These are phyloP conservation scores for Valencia hispanica DNA, from an alignment of 2,797 vertebrate species.

Conservation along the genomic window DNA sequence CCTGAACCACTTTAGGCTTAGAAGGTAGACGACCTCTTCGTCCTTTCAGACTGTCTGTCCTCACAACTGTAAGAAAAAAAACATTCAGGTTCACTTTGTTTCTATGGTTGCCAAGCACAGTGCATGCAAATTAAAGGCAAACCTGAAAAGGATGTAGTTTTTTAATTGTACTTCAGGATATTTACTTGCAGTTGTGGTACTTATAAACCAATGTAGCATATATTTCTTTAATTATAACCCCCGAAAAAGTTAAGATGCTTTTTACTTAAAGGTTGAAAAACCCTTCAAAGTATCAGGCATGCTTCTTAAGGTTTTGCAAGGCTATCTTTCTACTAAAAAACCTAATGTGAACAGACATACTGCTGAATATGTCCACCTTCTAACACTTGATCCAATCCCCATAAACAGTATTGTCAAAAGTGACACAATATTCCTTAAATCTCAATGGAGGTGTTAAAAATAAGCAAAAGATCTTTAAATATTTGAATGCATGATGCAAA, in stretches of 20 bases:
- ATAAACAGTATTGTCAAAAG: not conserved
- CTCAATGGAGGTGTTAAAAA: not conserved
- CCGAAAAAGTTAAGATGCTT: not conserved
- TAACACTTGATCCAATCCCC: too few relatives aligned
- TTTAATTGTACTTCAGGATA: not conserved
- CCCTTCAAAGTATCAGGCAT: not conserved
- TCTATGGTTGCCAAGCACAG: not conserved
- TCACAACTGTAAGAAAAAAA: slow-evolving; percentile 83
- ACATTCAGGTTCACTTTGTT: not conserved
- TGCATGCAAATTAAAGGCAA: not conserved
- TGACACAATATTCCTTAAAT: not conserved
- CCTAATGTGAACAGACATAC: not conserved
- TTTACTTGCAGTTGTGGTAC: not conserved
- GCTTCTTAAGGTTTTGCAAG: not conserved
- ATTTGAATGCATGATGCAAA: not conserved
- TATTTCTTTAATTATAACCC: too few relatives aligned
- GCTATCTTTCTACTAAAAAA: not conserved
- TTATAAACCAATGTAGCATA: not conserved
- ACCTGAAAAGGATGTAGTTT: not conserved
- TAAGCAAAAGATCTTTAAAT: not conserved
- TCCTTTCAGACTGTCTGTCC: slow-evolving; percentile 95
- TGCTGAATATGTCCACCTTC: not conserved
- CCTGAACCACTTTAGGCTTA: slow-evolving; percentile 85
- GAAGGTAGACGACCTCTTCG: slow-evolving; percentile 94
- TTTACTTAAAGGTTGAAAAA: not conserved